A percentile compares a stretch with the other conserved stretches of the same genome.
phyloP scores from a whole-genome alignment of 1,140 invertebrate species.

The Papilio glaucus region DNA sequence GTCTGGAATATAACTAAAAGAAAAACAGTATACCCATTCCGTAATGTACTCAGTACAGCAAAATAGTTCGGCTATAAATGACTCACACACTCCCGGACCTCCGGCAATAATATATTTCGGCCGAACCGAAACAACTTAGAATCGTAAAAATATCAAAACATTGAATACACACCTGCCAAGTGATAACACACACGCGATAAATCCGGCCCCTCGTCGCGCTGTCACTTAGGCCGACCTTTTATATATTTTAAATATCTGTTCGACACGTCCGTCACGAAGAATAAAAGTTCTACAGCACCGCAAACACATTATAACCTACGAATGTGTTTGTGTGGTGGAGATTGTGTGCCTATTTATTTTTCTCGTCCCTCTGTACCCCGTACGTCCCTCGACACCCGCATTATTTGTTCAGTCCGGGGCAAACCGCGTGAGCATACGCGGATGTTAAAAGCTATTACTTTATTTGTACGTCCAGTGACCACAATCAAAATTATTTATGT shows the following conservation, averaged over 20 bases:
- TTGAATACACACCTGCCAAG: conserved; percentile 21
- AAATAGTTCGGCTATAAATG: conserved; percentile 29
- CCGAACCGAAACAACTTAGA: not conserved
- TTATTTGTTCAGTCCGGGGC: conserved; percentile 61
- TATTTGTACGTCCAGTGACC: conserved; percentile 62
- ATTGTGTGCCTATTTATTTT: conserved; percentile 75
- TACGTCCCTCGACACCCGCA: conserved; percentile 51
- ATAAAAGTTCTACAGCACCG: conserved; percentile 55
- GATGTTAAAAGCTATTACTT: conserved; percentile 55
- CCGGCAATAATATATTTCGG: conserved; percentile 25
- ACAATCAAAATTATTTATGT: conserved; percentile 75
- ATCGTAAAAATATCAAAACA: conserved; percentile 35
- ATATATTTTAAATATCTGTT: conserved; percentile 47
- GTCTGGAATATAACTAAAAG: not conserved
- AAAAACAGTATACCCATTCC: not conserved
- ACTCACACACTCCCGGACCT: not conserved
- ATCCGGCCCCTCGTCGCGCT: conserved; percentile 29
- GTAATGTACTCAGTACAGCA: conserved; percentile 2
- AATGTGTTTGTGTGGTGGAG: conserved; percentile 65
- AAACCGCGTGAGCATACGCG: conserved; percentile 55
- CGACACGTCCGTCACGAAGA: conserved; percentile 54
- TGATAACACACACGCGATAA: conserved; percentile 32
- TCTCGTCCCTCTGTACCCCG: conserved; percentile 44
- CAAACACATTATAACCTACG: conserved; percentile 70
- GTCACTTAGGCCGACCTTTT: conserved; percentile 36